Evolutionary conservation across 2,113 vertebrate genomes (phyloP).

Genomic region (Ploceus nigricollis): DNA sequence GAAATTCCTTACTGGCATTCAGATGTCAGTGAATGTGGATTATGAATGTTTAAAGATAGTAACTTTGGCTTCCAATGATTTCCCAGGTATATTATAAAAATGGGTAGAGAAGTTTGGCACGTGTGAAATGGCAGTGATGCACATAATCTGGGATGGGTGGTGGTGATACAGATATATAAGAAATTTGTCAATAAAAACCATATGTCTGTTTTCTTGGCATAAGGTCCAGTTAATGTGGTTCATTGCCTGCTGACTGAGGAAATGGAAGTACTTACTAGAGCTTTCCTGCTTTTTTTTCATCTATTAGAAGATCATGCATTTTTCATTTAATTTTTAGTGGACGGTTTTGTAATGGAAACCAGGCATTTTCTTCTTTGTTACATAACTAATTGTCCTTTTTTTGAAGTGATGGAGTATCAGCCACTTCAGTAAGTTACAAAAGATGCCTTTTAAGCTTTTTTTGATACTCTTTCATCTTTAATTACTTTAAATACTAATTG

Average conservation of each 20-base stretch:
- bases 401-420: not conserved
- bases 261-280: not conserved
- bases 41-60: not conserved
- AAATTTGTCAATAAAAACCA: not conserved
- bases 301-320: not conserved
- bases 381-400: not conserved
- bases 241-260: not conserved
- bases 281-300: not conserved
- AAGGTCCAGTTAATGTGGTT: not conserved
- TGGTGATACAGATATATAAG: not conserved
- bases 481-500: constrained; percentile 43
- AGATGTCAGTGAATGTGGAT: not conserved
- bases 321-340: not conserved
- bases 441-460: not conserved
- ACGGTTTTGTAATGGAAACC: not conserved
- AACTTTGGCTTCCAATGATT: not conserved
- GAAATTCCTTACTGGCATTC: not conserved
- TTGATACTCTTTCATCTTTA: not conserved
- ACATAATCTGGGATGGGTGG: not conserved
- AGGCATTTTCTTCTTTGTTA: not conserved
- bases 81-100: not conserved
- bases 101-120: not conserved
- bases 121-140: not conserved
- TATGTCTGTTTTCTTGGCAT: not conserved
- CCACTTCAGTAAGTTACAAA: not conserved